phyloP scores from a whole-genome alignment of 2,113 vertebrate genomes.

The Chrysochloris asiatica region DNA sequence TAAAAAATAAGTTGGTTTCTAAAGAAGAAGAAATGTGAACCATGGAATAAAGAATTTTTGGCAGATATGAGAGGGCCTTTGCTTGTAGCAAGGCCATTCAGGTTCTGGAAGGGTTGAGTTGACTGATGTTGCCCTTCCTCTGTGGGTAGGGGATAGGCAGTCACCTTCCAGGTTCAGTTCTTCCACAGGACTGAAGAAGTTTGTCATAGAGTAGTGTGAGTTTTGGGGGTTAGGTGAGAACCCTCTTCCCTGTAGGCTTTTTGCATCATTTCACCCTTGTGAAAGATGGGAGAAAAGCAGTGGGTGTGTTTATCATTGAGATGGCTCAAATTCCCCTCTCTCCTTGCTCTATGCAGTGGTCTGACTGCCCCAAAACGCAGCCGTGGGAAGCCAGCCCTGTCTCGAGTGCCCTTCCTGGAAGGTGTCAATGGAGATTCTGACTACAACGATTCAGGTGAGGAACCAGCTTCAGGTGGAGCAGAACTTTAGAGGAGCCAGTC shows the following conservation, averaged over 20 bases:
- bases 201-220: background rate
- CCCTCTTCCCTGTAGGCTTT: background rate
- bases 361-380: constrained; percentile 91
- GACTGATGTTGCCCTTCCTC: background rate
- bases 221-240: background rate
- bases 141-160: background rate
- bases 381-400: constrained; percentile 96
- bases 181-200: background rate
- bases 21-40: constrained; percentile 24
- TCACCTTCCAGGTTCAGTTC: background rate
- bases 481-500: background rate
- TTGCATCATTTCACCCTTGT: background rate
- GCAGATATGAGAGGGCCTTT: background rate
- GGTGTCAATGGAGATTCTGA: constrained; percentile 92
- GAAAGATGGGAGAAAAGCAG: background rate
- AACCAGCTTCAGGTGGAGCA: background rate
- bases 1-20: constrained; percentile 57
- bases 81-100: background rate
- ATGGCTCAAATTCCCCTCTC: background rate
- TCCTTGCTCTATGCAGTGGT: constrained; percentile 79
- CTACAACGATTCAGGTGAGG: constrained; percentile 91
- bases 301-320: background rate
- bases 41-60: constrained; percentile 16
- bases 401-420: constrained; percentile 92
- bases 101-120: background rate